Evolutionary conservation across 2,888 invertebrate genomes (phyloP).

Genomic region (Acrocera orbiculus): DNA sequence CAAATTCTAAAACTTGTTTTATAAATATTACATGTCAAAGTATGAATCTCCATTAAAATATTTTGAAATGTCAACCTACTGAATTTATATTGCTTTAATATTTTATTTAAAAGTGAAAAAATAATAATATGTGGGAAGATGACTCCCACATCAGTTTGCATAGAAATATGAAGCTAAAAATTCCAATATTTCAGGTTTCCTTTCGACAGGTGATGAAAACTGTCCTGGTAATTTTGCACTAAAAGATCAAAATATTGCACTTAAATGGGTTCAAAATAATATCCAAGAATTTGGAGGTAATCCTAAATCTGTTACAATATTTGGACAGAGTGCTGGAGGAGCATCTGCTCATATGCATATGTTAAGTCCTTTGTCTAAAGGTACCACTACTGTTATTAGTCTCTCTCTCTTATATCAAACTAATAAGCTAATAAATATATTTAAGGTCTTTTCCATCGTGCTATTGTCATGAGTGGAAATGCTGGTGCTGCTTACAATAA

Average conservation of each 20-base stretch:
- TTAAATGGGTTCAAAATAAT: conserved; percentile 33
- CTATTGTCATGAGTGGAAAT: conserved; percentile 34
- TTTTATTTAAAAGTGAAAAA: too few relatives aligned
- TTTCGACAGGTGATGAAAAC: conserved; percentile 31
- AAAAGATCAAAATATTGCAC: conserved; percentile 33
- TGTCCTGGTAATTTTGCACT: conserved; percentile 35
- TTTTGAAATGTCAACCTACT: too few relatives aligned
- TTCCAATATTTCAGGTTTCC: conserved; percentile 25
- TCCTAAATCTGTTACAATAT: conserved; percentile 29
- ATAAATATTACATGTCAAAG: too few relatives aligned
- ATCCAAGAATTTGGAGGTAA: conserved; percentile 32
- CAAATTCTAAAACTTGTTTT: too few relatives aligned
- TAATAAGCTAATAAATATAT: too few relatives aligned
- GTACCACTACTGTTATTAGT: conserved; percentile 15
- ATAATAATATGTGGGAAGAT: too few relatives aligned
- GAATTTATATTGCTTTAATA: too few relatives aligned
- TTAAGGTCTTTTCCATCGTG: conserved; percentile 29
- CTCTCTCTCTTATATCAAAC: too few relatives aligned
- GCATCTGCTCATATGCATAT: conserved; percentile 33
- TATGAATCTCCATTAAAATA: too few relatives aligned
- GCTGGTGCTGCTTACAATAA: conserved; percentile 29
- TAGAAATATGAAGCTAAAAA: too few relatives aligned
- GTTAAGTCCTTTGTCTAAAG: conserved; percentile 29
- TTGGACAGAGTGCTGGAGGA: conserved; percentile 35
- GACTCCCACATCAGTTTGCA: too few relatives aligned